phyloP scores from a whole-genome alignment of 2,113 vertebrate species.

The Pteruthius melanotis region DNA sequence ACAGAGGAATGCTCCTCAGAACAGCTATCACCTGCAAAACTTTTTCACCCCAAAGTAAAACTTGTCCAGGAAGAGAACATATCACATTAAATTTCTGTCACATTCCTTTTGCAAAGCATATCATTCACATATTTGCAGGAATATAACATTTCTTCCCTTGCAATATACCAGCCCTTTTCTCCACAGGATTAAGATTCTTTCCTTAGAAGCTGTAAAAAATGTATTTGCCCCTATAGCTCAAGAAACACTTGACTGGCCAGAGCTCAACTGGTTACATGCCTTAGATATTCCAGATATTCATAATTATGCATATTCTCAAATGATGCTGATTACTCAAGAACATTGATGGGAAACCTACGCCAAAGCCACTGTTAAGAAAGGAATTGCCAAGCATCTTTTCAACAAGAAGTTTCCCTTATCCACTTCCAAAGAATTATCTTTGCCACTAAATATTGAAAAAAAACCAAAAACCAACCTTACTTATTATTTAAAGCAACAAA shows the following conservation, averaged over 20 bases:
- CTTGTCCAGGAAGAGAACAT: neutral
- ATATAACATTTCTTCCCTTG: neutral
- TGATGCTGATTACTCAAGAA: neutral
- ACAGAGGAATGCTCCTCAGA: neutral
- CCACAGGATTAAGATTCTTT: neutral
- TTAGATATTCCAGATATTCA: neutral
- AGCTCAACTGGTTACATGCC: neutral
- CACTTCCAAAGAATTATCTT: neutral
- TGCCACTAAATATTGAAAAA: neutral
- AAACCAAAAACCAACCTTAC: neutral
- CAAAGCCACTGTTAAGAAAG: neutral
- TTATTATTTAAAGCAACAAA: neutral
- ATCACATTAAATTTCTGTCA: neutral
- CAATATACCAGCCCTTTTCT: neutral
- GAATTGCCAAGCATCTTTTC: neutral
- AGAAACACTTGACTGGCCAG: neutral
- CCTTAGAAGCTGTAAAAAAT: neutral
- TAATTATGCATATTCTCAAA: neutral
- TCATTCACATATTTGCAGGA: neutral
- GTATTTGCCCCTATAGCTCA: neutral
- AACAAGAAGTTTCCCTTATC: neutral
- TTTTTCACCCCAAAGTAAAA: neutral
- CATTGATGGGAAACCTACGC: rapidly evolving
- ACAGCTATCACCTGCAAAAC: neutral
- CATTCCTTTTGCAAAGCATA: neutral